phyloP scores from a whole-genome alignment of 1,140 invertebrate genomes.

The Drosophila sp. region DNA sequence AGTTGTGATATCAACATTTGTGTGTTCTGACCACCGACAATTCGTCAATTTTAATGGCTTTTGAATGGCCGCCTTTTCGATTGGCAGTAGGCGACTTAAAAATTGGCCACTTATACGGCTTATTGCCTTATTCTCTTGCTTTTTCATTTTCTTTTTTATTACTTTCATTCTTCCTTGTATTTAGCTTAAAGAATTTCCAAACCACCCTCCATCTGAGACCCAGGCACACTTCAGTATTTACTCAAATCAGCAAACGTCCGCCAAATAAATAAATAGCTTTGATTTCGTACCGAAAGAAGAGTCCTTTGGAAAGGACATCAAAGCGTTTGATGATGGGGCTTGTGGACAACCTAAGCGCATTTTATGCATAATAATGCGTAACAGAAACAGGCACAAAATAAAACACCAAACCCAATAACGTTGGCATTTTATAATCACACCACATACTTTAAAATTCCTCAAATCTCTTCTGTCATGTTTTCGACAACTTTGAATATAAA shows the following conservation, averaged over 20 bases:
- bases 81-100: conserved; percentile 10
- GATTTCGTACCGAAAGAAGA: conserved; percentile 53
- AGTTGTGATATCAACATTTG: conserved; percentile 42
- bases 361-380: conserved; percentile 78
- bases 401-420: conserved; percentile 32
- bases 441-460: conserved; percentile 5
- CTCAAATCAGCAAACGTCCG: conserved; percentile 68
- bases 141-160: too few species aligned
- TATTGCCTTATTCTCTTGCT: conserved; percentile 63
- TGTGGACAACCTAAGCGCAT: conserved; percentile 60
- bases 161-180: too few species aligned
- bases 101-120: conserved; percentile 80
- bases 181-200: conserved; percentile 40
- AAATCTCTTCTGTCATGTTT: conserved; percentile 13
- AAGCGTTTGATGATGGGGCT: conserved; percentile 45
- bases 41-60: conserved; percentile 78
- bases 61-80: conserved; percentile 43
- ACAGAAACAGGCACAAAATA: conserved; percentile 34
- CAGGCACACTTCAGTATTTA: conserved; percentile 51
- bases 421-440: conserved; percentile 44
- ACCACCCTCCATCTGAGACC: neutral
- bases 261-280: conserved; percentile 79
- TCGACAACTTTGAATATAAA: too few species aligned
- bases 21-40: conserved; percentile 24
- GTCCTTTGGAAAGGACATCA: conserved; percentile 62